These are phyloP conservation scores for Colossoma macropomum DNA, from an alignment of 2,113 vertebrate species.

Conservation along the genomic window DNA sequence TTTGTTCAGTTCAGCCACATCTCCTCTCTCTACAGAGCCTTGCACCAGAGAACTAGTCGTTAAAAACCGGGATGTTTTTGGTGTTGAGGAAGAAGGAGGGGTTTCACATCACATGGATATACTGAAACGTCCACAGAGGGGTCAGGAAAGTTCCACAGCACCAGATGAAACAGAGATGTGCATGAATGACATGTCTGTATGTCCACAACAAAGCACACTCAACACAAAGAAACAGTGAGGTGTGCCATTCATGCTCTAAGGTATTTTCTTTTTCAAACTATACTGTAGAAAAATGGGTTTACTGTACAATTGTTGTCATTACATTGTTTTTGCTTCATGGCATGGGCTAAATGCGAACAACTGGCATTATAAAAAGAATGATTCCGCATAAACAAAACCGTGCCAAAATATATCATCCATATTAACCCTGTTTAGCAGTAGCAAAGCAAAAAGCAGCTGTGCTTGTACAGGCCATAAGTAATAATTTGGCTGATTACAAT, in stretches of 20 bases:
- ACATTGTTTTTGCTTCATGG: slow-evolving; percentile 25
- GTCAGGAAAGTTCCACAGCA: slow-evolving; percentile 41
- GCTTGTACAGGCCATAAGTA: slow-evolving; percentile 6
- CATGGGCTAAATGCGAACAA: slow-evolving; percentile 16
- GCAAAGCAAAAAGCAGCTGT: slow-evolving; percentile 29
- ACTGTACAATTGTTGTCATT: slow-evolving; percentile 38
- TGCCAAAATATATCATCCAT: slow-evolving; percentile 21
- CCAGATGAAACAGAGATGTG: slow-evolving; percentile 31
- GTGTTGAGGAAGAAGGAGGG: slow-evolving; percentile 8
- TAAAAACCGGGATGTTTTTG: slow-evolving; percentile 11
- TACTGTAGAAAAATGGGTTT: slow-evolving; percentile 40
- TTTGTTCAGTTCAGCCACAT: not conserved
- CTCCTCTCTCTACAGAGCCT: not conserved
- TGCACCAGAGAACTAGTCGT: slow-evolving; percentile 5
- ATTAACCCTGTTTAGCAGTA: slow-evolving; percentile 50
- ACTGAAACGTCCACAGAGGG: slow-evolving; percentile 40
- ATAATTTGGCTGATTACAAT: slow-evolving; percentile 10
- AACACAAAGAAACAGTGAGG: slow-evolving; percentile 26
- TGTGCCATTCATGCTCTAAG: slow-evolving; percentile 42
- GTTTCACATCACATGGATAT: slow-evolving; percentile 35
- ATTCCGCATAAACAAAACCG: slow-evolving; percentile 25
- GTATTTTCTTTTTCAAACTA: slow-evolving; percentile 18
- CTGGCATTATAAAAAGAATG: slow-evolving; percentile 18
- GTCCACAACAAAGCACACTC: slow-evolving; percentile 31
- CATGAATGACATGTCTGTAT: slow-evolving; percentile 29